phyloP scores from a whole-genome alignment of 2,797 vertebrate species.

The Gambusia yucatana region DNA sequence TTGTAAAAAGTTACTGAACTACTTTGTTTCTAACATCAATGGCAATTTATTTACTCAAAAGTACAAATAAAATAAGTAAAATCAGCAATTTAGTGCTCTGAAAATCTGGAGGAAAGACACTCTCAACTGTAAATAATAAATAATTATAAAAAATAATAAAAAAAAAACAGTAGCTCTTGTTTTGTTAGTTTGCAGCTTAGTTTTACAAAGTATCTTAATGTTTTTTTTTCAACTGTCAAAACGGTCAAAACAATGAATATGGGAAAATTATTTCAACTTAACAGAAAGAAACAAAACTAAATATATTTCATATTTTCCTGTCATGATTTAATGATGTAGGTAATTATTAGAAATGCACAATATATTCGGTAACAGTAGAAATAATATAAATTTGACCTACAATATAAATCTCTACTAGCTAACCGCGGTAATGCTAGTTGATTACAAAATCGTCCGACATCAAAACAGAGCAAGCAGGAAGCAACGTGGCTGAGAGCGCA shows the following conservation, averaged over 20 bases:
- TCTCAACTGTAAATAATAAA: background rate
- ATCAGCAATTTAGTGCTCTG: background rate
- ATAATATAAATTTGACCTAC: too few species aligned
- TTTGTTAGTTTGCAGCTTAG: too few species aligned
- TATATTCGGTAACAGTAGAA: too few species aligned
- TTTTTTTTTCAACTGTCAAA: too few species aligned
- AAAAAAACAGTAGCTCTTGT: background rate
- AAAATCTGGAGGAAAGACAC: background rate
- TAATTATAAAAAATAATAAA: too few species aligned
- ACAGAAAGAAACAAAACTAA: background rate
- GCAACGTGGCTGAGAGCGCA: too few species aligned
- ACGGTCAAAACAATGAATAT: background rate
- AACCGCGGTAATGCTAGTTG: too few species aligned
- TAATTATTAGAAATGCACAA: too few species aligned
- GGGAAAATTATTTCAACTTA: background rate
- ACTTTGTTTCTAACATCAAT: background rate
- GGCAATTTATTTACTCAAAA: background rate
- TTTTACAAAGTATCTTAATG: too few species aligned
- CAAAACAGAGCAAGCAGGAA: too few species aligned
- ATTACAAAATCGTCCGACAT: too few species aligned
- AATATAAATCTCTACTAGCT: too few species aligned
- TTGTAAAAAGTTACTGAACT: background rate
- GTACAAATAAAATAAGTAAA: background rate
- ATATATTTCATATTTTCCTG: background rate
- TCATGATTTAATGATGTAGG: background rate